Percentiles rank a stretch among this genome's conserved stretches.
Conservation (phyloP, 2,888 invertebrate species). For the Macrophya alboannulata region DNA sequence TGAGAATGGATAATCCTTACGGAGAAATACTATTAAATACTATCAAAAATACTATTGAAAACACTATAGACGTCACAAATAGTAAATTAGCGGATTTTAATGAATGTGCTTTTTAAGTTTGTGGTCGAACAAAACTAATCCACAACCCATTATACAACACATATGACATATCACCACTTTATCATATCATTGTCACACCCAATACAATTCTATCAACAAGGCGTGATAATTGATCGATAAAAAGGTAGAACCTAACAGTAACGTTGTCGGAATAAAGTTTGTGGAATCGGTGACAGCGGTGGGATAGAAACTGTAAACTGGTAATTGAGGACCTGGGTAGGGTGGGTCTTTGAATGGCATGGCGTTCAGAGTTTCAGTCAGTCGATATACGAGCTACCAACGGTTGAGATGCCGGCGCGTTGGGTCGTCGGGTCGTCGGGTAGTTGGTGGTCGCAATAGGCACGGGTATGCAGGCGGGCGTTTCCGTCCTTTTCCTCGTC, state of each 20-base stretch:
- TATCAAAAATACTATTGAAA: too few species aligned
- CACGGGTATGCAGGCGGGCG: slow-evolving; percentile 19
- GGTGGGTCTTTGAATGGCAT: slow-evolving; percentile 31
- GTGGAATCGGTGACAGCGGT: slow-evolving; percentile 20
- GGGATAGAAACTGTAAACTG: slow-evolving; percentile 37
- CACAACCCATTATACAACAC: background rate
- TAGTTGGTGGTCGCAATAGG: slow-evolving; percentile 23
- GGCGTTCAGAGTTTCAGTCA: slow-evolving; percentile 41
- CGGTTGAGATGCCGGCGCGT: slow-evolving; percentile 24
- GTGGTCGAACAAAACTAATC: background rate
- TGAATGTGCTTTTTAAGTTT: background rate
- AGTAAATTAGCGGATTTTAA: too few species aligned
- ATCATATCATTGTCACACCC: background rate
- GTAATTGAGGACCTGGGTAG: background rate
- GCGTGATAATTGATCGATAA: background rate
- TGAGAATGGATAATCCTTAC: too few species aligned
- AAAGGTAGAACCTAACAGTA: background rate
- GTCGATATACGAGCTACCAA: slow-evolving; percentile 42
- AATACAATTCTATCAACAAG: background rate
- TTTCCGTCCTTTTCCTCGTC: slow-evolving; percentile 53
- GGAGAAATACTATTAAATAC: too few species aligned
- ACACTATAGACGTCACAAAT: too few species aligned
- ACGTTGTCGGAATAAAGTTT: background rate
- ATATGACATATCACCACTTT: background rate
- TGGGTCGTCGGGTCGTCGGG: slow-evolving; percentile 23